Evolutionary conservation across 1,140 invertebrate genomes (phyloP), one percentile per base, ranked within the genome.

Genomic region (Ctenoplectra terminalis): DNA sequence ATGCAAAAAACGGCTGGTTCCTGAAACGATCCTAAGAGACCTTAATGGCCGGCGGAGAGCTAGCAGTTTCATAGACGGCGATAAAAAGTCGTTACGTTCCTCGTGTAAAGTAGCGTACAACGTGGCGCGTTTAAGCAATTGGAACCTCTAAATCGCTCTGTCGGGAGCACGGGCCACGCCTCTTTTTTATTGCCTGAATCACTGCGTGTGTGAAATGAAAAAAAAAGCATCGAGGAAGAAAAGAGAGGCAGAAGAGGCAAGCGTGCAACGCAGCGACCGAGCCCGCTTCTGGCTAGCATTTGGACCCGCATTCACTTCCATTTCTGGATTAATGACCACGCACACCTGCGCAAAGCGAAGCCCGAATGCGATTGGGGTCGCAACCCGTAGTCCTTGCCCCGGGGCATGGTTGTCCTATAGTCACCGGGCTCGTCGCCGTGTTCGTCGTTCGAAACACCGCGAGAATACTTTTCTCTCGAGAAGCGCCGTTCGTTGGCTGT

Each of bases 271-370:
- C 60, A 52, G 56, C 37, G 50, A 69, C 61, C 56, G 54, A n/a
- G n/a, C n/a, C 23, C 58, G 81, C 73, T 82, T 48, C 46, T 60
- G 71, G 56, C 48, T 50, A 81, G 76, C 71, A 50, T 85, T 69
- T 75, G 83, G 70, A 56, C 69, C 70, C 72, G 84, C 85, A 83
- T 87, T 87, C 85, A 84, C 85, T 84, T 87, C 86, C 86, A 87
- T 87, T 87, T 87, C 77, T 87, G 86, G 86, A 87, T 87, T 87
- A 87, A 87, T 87, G 85, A 84, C 79, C 77, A 82, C 86, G 82
- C 77, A 84, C 85, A 87, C 85, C 85, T 83, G 82, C 76, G 82
- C 82, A 84, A 75, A 78, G 43, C 52, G n/a, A 69, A 73, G 73
- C 87, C 76, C 85, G 82, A 84, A 87, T 77, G 58, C 86, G 76